Evolutionary conservation across 2,888 invertebrate species (phyloP).

Genomic region (Nephrotoma flavescens): DNA sequence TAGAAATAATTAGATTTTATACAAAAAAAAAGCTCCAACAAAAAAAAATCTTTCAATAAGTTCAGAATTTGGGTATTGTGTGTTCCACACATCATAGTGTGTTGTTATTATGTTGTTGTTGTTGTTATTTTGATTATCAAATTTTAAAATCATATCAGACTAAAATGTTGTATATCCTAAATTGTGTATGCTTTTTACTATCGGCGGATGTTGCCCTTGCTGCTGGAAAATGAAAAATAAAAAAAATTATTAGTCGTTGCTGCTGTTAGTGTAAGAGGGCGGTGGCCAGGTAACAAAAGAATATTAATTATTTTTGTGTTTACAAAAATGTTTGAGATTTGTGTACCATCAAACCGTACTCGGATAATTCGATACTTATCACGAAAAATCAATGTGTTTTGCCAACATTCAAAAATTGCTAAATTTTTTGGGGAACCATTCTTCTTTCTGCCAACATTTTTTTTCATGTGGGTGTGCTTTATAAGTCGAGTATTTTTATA

Average conservation of each 20-base stretch:
- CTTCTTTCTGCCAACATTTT: too few relatives aligned
- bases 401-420: too few relatives aligned
- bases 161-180: background rate
- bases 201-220: background rate
- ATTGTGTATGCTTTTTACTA: background rate
- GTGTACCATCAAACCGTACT: too few relatives aligned
- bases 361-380: too few relatives aligned
- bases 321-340: background rate
- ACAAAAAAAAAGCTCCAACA: background rate
- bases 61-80: background rate
- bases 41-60: background rate
- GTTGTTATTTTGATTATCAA: background rate
- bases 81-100: background rate
- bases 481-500: too few relatives aligned
- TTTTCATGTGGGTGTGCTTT: too few relatives aligned
- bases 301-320: background rate
- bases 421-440: too few relatives aligned
- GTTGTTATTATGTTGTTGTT: background rate
- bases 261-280: background rate
- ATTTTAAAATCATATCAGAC: background rate
- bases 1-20: background rate
- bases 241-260: background rate
- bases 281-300: background rate
- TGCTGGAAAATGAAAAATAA: background rate
- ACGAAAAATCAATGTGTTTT: too few relatives aligned